Base-by-base conservation (phyloP, 2,113 vertebrate genomes). In the Archilochus colubris region DNA sequence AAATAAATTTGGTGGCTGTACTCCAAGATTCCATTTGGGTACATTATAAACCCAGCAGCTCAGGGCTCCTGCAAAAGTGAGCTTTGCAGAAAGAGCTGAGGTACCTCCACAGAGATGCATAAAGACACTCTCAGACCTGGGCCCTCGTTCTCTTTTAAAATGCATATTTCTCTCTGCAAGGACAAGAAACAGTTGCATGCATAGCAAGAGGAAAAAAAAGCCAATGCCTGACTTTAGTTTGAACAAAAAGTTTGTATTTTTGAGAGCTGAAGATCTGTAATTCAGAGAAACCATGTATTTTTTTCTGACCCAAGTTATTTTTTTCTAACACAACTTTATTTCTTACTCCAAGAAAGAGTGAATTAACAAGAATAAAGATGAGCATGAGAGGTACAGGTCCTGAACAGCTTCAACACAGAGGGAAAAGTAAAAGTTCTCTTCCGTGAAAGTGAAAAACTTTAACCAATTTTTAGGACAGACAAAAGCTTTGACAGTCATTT, bases 311-410 rank as follows among this genome's bases (percentile, higher is more conserved):
- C 11, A 27, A 74, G 4, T 57, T 21, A 50, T 59, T 67, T 59
- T 73, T 86, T 85, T 50, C 17, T 79, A 9, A 14, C 31, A 61
- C 18, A 36, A 24, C 4, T 33, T 69, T 22, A 23, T 55, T 77
- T 73, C 58, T 61, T 48, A 48, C 10, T 75, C 33, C 8, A 63
- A 43, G 43, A 55, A 63, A 40, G 17, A 73, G 15, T 9, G 8
- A 66, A 83, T 92, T 31, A 40, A 48, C n/a, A 21, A 74, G 86
- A 58, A 10, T 7, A 77, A 84, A 74, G 21, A 16, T 14, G 33
- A 1, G 7, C 0, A 0, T 81, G 58, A 16, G 43, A 67, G 17
- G 31, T 46, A 43, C 2, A 22, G 14, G 36, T 67, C 55, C 51
- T 70, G 74, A 89, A 28, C 30, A 78, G 16, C 43, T 80, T 82